These are phyloP conservation scores for Cepphus grylle DNA, from an alignment of 2,113 vertebrate species.

Conservation along the genomic window DNA sequence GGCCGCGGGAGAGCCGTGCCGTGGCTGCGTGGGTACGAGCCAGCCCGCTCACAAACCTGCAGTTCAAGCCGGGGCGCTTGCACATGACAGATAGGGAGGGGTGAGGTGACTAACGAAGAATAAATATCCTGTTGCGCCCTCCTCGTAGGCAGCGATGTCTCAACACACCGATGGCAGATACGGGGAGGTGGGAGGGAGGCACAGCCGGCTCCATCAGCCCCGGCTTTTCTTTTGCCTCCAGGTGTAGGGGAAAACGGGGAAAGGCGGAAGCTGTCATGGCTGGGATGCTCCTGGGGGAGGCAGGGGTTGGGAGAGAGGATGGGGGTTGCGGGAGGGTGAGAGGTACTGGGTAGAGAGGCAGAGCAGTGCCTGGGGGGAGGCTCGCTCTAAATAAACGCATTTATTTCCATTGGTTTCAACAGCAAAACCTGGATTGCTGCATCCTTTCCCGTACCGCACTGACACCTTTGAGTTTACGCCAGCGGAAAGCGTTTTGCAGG, in stretches of 20 bases:
- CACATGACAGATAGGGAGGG: slow-evolving; percentile 6
- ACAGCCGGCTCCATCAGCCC: neutral
- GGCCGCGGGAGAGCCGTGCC: neutral
- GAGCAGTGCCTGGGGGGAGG: neutral
- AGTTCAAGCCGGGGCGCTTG: neutral
- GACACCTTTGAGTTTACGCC: neutral
- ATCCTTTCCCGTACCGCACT: neutral
- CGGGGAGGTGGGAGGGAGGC: neutral
- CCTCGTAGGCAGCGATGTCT: neutral
- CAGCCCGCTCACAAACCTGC: neutral
- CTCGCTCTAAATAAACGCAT: accelerated
- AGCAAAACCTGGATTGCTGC: neutral
- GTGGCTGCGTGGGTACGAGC: neutral
- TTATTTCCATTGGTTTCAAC: neutral
- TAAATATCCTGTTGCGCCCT: neutral
- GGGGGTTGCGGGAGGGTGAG: neutral
- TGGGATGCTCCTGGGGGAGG: neutral
- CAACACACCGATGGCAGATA: neutral
- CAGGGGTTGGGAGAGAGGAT: too few species aligned
- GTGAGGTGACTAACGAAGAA: neutral
- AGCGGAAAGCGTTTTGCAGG: neutral
- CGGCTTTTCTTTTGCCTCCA: neutral
- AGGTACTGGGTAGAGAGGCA: neutral
- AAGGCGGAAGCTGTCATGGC: neutral
- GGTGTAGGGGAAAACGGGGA: neutral